Evolutionary conservation across 2,113 vertebrate genomes (phyloP), one percentile per base, ranked within the genome.

Genomic region (Panthera tigris): DNA sequence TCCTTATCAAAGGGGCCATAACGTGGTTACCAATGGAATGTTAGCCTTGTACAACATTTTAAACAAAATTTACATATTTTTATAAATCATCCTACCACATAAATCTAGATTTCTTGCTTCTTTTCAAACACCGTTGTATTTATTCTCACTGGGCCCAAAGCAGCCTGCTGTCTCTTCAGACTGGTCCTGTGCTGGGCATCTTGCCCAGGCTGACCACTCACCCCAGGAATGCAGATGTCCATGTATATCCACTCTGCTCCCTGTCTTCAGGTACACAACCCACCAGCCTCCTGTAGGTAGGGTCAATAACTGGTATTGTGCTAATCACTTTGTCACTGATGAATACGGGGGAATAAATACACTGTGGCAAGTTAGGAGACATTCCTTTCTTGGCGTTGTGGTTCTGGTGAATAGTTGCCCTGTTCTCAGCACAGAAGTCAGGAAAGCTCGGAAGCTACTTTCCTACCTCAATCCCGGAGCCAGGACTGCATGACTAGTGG

Each of bases 211-310:
- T 65, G 61, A 31, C 45, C 23, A n/a, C 10, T 63, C 27, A 52
- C 27, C 29, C 25, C 15, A 36, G 27, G 36, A 74, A 11, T 0
- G 25, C 19, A 50, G 36, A 12, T 10, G 1, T 39, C 39, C n/a
- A 7, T 0, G 1, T 45, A 0, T 1, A 1, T 2, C 14, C 3
- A 3, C 0, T 23, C 23, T n/a, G 4, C 16, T 55, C 45, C 33
- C 7, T 29, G 48, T 82, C n/a, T 41, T 78, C 33, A 15, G 0
- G 0, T 2, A 4, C 2, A 15, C 3, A 52, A 21, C 4, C 27
- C 45, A 1, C 73, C 27, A 50, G 69, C 50, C 13, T 48, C 41
- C n/a, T 25, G 0, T 0, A 39, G 31, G 4, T 3, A 5, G 18
- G 12, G 74, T 9, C 39, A 31, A 3, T 27, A 16, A 19, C 15